Conservation (phyloP, 2,888 invertebrate genomes). For the Gymnocheta viridis region DNA sequence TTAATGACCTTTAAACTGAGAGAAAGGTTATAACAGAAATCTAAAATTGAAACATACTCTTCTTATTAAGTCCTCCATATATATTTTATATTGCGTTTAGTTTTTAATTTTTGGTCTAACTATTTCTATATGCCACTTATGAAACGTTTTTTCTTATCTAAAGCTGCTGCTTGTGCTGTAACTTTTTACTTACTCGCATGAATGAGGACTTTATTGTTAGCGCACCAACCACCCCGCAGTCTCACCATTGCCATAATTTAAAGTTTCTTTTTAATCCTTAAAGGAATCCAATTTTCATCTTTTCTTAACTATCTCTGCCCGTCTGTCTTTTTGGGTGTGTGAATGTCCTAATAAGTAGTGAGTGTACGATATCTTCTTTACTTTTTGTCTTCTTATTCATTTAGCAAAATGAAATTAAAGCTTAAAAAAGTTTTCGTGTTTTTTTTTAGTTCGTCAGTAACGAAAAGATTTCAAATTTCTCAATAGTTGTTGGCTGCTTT, state of each 20-base stretch:
- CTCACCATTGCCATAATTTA: slow-evolving; percentile 56
- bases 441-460: slow-evolving; percentile 40
- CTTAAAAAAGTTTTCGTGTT: slow-evolving; percentile 67
- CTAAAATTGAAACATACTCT: slow-evolving; percentile 26
- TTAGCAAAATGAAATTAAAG: slow-evolving; percentile 66
- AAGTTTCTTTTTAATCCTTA: slow-evolving; percentile 66
- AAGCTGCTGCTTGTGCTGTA: slow-evolving; percentile 27
- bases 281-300: slow-evolving; percentile 66
- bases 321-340: background rate
- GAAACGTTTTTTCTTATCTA: slow-evolving; percentile 20
- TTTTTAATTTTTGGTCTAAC: slow-evolving; percentile 20
- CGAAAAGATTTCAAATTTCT: slow-evolving; percentile 60
- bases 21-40: slow-evolving; percentile 76
- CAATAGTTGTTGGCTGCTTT: slow-evolving; percentile 57
- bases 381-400: slow-evolving; percentile 40
- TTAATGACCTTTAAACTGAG: slow-evolving; percentile 79
- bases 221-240: background rate
- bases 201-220: background rate
- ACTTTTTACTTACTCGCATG: slow-evolving; percentile 7
- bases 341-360: slow-evolving; percentile 40
- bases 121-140: slow-evolving; percentile 5
- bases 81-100: slow-evolving; percentile 31
- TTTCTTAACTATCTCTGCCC: background rate
- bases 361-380: slow-evolving; percentile 29
- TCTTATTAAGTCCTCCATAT: slow-evolving; percentile 9